A percentile compares a stretch with the other conserved stretches of the same genome.
Conservation (phyloP, 64 coral and sea anemone species). For the Montipora sp. region DNA sequence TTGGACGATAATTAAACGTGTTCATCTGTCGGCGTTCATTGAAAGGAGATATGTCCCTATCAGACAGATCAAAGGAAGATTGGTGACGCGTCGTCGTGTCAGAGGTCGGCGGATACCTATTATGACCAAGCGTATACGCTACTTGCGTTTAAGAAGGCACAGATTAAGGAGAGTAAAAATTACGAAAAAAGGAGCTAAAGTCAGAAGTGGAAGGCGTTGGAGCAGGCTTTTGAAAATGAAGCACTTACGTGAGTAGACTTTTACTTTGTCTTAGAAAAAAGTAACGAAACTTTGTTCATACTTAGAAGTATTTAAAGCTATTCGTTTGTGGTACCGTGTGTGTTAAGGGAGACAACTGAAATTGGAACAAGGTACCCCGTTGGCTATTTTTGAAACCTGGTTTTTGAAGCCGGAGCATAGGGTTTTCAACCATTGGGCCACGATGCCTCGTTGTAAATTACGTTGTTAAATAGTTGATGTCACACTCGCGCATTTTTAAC, state of each 20-base stretch:
- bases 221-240: background rate
- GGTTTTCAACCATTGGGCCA: too few species aligned
- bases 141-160: background rate
- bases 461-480: too few species aligned
- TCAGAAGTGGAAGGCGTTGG: background rate
- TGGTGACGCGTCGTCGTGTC: background rate
- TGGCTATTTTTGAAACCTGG: too few species aligned
- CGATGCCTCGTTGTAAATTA: too few species aligned
- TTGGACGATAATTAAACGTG: background rate
- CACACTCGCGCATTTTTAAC: too few species aligned
- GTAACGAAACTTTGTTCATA: too few species aligned
- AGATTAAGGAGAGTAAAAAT: background rate
- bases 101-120: background rate
- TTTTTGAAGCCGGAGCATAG: too few species aligned
- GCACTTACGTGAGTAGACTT: background rate
- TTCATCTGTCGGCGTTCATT: background rate
- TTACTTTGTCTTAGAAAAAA: too few species aligned
- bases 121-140: background rate
- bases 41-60: background rate
- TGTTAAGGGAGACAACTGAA: too few species aligned
- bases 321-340: too few species aligned
- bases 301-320: too few species aligned
- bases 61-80: background rate
- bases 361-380: too few species aligned
- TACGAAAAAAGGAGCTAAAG: background rate